These are phyloP conservation scores for Bombus vancouverensis DNA, from an alignment of 1,140 invertebrate genomes.

Conservation along the genomic window DNA sequence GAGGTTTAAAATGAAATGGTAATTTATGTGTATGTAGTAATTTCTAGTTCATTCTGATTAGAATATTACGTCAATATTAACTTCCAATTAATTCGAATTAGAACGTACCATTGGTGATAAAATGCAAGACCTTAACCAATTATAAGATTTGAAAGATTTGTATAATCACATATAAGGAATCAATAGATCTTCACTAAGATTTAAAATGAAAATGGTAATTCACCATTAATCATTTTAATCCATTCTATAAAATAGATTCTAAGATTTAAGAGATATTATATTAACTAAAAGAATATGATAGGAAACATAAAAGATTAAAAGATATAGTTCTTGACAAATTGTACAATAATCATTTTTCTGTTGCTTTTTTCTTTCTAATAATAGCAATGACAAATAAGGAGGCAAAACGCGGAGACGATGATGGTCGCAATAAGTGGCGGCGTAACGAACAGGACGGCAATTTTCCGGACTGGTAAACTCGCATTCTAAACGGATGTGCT, in stretches of 20 bases:
- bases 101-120: no score
- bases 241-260: not conserved
- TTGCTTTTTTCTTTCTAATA: constrained; percentile 16
- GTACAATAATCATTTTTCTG: not conserved
- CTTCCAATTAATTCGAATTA: no score
- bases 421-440: constrained; percentile 10
- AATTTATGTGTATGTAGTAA: not conserved
- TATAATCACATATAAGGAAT: no score
- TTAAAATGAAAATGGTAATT: no score
- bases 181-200: no score
- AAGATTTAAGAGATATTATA: not conserved
- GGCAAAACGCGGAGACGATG: not conserved
- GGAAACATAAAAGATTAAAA: not conserved
- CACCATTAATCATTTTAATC: no score
- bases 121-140: no score
- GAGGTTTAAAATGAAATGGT: not conserved
- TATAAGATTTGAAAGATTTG: no score
- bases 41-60: no score
- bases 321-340: not conserved
- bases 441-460: constrained; percentile 28
- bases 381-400: constrained; percentile 15
- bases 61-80: no score
- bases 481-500: constrained; percentile 7
- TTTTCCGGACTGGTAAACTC: constrained; percentile 30
- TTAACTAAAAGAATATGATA: not conserved